Evolutionary conservation across 2,797 vertebrate species (phyloP).

Genomic region (Setipinna tenuifilis): DNA sequence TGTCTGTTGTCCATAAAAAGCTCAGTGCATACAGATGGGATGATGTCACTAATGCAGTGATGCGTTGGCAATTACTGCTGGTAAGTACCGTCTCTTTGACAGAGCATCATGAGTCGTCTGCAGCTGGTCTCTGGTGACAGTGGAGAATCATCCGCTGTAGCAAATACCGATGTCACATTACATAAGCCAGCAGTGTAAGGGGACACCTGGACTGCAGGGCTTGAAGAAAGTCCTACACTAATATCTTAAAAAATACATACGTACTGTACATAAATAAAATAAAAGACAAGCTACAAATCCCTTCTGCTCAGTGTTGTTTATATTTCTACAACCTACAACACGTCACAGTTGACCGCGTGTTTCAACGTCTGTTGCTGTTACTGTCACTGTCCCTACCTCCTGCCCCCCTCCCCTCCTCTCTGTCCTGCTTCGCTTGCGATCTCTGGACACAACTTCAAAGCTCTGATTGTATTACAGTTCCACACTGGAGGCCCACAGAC

Average conservation of each 20-base stretch:
- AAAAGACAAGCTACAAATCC: neutral
- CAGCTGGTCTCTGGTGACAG: neutral
- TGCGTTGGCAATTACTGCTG: neutral
- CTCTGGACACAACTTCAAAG: slow-evolving; percentile 18
- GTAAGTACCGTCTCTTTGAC: neutral
- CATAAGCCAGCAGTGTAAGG: neutral
- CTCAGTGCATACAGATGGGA: neutral
- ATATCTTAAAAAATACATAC: neutral
- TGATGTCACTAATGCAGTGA: neutral
- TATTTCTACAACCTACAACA: neutral
- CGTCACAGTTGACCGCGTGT: too few species aligned
- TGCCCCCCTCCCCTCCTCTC: neutral
- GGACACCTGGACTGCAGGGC: neutral
- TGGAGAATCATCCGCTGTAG: neutral
- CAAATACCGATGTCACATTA: neutral
- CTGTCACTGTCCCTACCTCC: neutral
- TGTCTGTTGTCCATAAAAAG: neutral
- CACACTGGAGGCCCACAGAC: slow-evolving; percentile 19
- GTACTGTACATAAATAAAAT: too few species aligned
- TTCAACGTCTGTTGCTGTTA: too few species aligned
- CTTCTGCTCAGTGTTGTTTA: neutral
- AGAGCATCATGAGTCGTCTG: neutral
- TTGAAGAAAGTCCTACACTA: neutral
- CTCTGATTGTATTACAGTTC: slow-evolving; percentile 41
- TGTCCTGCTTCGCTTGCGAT: neutral